phyloP scores from a whole-genome alignment of 2,113 vertebrate genomes.

The Peromyscus maniculatus region DNA sequence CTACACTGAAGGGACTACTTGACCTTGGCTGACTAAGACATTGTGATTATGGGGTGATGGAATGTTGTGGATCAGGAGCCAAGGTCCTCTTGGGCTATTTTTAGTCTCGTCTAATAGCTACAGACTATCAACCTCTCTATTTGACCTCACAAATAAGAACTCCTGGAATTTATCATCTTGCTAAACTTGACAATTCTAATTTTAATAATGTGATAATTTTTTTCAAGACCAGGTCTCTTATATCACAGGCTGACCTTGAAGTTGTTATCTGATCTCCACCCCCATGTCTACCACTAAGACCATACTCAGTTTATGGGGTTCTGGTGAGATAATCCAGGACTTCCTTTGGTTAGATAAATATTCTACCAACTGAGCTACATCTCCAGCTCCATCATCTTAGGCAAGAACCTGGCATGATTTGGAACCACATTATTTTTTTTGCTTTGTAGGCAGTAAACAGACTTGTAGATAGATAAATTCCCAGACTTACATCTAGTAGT shows the following conservation, averaged over 20 bases:
- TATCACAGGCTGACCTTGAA: neutral
- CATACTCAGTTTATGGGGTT: neutral
- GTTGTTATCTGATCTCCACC: neutral
- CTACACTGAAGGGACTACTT: neutral
- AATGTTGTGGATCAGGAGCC: neutral
- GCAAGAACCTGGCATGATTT: neutral
- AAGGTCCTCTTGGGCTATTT: neutral
- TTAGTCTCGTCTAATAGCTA: neutral
- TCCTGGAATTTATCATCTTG: neutral
- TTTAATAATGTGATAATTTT: neutral
- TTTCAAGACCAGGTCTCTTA: neutral
- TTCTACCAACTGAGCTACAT: neutral
- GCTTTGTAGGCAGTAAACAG: neutral
- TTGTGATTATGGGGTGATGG: neutral
- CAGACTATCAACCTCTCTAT: neutral
- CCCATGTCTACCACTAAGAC: no score
- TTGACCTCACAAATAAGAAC: neutral
- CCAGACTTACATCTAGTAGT: neutral
- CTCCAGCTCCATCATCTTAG: neutral
- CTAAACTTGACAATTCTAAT: neutral
- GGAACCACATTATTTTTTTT: neutral
- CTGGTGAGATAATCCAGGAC: neutral
- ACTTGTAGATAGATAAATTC: neutral
- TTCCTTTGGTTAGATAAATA: neutral
- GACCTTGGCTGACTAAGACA: neutral